phyloP scores from a whole-genome alignment of 92 coral and sea anemone genomes.

The Diadumene lineata region DNA sequence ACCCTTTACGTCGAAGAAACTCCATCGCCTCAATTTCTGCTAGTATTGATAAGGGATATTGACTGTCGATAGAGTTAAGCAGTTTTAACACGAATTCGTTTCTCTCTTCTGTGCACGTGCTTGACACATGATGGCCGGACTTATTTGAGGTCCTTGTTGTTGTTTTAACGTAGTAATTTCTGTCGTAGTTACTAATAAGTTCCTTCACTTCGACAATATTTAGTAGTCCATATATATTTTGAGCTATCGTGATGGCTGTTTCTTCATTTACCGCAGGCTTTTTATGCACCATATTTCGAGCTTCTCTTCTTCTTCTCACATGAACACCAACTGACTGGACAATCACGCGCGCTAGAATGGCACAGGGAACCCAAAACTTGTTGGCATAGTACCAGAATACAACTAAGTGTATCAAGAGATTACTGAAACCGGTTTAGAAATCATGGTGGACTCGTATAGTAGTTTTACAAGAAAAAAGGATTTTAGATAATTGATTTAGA shows the following conservation, averaged over 20 bases:
- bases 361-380: not conserved
- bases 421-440: too few species aligned
- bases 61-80: slow-evolving; percentile 57
- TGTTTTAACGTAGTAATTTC: slow-evolving; percentile 55
- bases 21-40: slow-evolving; percentile 47
- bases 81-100: slow-evolving; percentile 52
- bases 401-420: not conserved
- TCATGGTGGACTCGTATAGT: too few species aligned
- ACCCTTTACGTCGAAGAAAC: slow-evolving; percentile 34
- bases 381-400: not conserved
- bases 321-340: too few species aligned
- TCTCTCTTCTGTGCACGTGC: too few species aligned
- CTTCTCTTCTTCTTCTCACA: not conserved
- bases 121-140: too few species aligned
- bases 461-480: too few species aligned
- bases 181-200: slow-evolving; percentile 35
- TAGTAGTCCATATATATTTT: slow-evolving; percentile 30
- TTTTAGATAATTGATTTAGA: too few species aligned
- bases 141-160: not conserved
- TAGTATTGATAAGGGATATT: slow-evolving; percentile 22
- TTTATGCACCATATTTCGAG: slow-evolving; percentile 1
- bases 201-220: slow-evolving; percentile 38
- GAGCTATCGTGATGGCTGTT: slow-evolving; percentile 33
- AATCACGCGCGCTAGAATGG: not conserved
- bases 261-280: slow-evolving; percentile 21